Evolutionary conservation across 2,113 vertebrate species (phyloP).

Genomic region (Cercocebus atys): DNA sequence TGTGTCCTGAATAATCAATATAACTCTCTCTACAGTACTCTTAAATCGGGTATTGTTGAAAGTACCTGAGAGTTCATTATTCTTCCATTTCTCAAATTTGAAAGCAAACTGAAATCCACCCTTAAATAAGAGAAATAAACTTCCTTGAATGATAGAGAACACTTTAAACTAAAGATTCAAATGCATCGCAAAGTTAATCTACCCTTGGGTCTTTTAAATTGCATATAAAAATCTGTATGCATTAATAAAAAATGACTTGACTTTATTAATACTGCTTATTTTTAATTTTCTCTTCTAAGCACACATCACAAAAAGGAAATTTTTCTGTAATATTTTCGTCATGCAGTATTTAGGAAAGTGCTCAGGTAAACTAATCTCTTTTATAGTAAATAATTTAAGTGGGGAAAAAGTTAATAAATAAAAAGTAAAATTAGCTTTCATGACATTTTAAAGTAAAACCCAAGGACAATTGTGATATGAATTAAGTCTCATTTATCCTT

Average conservation of each 20-base stretch:
- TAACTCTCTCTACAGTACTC: neutral
- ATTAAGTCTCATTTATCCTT: constrained; percentile 18
- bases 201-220: constrained; percentile 42
- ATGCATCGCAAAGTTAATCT: constrained; percentile 41
- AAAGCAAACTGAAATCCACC: constrained; percentile 32
- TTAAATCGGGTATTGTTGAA: constrained; percentile 2
- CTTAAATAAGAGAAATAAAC: constrained; percentile 42
- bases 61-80: neutral
- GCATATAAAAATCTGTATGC: constrained; percentile 28
- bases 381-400: constrained; percentile 64
- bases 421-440: constrained; percentile 46
- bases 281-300: constrained; percentile 65
- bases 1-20: constrained; percentile 42
- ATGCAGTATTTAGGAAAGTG: constrained; percentile 36
- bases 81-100: constrained; percentile 47
- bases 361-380: constrained; percentile 56
- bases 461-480: constrained; percentile 40
- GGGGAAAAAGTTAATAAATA: constrained; percentile 61
- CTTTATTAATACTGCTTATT: constrained; percentile 61
- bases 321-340: constrained; percentile 65
- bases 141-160: constrained; percentile 38
- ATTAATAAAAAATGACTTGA: constrained; percentile 69
- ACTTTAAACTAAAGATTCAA: constrained; percentile 46
- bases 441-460: constrained; percentile 68
- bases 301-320: constrained; percentile 41